phyloP scores from a whole-genome alignment of 1,140 invertebrate species.

The Lordiphosa mommai region DNA sequence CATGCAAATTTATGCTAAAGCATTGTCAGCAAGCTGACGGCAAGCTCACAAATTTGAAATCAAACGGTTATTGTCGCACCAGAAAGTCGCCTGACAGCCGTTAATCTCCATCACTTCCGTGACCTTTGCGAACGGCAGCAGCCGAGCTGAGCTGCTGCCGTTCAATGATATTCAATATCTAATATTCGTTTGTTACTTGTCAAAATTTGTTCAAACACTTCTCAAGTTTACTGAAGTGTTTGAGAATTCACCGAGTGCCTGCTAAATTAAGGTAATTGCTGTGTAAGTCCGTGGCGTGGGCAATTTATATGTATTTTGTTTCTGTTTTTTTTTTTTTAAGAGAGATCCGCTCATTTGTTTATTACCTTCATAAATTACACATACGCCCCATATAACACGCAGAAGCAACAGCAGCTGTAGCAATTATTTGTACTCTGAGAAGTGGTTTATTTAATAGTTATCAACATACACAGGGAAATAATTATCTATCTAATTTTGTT shows the following conservation, averaged over 20 bases:
- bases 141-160: conserved; percentile 4
- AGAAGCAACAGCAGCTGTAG: conserved; percentile 3
- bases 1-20: conserved; percentile 43
- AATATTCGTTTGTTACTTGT: conserved; percentile 47
- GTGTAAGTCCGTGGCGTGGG: conserved; percentile 6
- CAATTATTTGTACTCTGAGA: too few relatives aligned
- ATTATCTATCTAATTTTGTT: too few relatives aligned
- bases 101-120: conserved; percentile 60
- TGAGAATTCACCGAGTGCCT: conserved; percentile 18
- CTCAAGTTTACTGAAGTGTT: too few relatives aligned
- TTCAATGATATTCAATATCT: conserved; percentile 32
- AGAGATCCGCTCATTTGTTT: conserved; percentile 9
- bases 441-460: too few relatives aligned
- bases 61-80: conserved; percentile 62
- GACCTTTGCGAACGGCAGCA: conserved; percentile 39
- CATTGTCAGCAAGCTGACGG: conserved; percentile 5
- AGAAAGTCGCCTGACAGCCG: conserved; percentile 27
- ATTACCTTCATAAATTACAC: conserved; percentile 48
- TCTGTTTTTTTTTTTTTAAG: background rate
- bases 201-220: conserved; percentile 44
- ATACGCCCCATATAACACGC: conserved; percentile 30
- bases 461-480: too few relatives aligned
- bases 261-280: conserved; percentile 47
- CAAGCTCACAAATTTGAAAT: conserved; percentile 31
- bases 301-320: conserved; percentile 1